Evolutionary conservation across 2,888 invertebrate genomes (phyloP).

Genomic region (Gasteruption jaculator): DNA sequence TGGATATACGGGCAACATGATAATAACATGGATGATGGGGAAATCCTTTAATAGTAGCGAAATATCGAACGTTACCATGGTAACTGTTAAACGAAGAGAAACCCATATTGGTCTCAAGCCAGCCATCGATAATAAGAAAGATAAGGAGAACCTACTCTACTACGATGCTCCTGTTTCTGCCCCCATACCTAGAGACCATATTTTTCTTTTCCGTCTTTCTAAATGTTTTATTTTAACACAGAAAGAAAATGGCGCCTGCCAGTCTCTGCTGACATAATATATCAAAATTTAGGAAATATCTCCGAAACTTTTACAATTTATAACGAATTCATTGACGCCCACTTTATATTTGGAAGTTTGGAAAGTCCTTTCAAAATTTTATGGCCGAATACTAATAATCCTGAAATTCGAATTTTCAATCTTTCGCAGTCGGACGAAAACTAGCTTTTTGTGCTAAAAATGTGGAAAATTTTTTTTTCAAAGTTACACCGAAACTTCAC

Average conservation of each 20-base stretch:
- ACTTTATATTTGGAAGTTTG: too few relatives aligned
- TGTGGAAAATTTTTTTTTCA: too few relatives aligned
- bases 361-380: too few relatives aligned
- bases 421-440: too few relatives aligned
- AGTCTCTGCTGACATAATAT: too few relatives aligned
- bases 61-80: constrained; percentile 35
- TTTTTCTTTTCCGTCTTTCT: constrained; percentile 11
- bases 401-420: too few relatives aligned
- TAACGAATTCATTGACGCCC: too few relatives aligned
- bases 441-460: too few relatives aligned
- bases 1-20: constrained; percentile 41
- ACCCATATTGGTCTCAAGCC: constrained; percentile 46
- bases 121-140: constrained; percentile 52
- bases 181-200: constrained; percentile 13
- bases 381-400: too few relatives aligned
- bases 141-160: constrained; percentile 37
- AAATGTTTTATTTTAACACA: constrained; percentile 33
- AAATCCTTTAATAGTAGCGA: constrained; percentile 27
- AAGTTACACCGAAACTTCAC: too few relatives aligned
- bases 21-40: constrained; percentile 48
- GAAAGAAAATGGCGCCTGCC: constrained; percentile 33
- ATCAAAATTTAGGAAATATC: too few relatives aligned
- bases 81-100: constrained; percentile 30
- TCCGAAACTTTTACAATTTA: too few relatives aligned
- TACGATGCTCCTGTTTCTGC: constrained; percentile 16